Evolutionary conservation across 2,888 invertebrate genomes (phyloP).

Genomic region (Scaptomyza polygonia): DNA sequence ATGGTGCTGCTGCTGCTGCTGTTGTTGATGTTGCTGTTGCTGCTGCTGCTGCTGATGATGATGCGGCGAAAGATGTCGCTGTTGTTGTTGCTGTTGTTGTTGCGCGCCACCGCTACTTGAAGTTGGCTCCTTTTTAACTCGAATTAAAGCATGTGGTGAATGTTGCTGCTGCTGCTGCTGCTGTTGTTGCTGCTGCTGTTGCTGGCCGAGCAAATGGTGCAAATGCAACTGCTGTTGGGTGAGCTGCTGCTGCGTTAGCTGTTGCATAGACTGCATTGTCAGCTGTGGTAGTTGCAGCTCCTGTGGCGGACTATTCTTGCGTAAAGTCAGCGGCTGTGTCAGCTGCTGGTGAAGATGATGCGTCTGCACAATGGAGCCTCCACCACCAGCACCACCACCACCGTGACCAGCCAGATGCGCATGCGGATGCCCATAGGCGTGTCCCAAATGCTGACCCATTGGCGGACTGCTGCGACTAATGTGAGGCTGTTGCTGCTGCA

Average conservation of each 20-base stretch:
- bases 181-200: slow-evolving; percentile 66
- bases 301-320: slow-evolving; percentile 81
- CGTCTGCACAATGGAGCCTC: slow-evolving; percentile 77
- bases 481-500: slow-evolving; percentile 22
- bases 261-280: slow-evolving; percentile 82
- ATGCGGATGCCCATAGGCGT: slow-evolving; percentile 40
- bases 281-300: slow-evolving; percentile 72
- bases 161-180: slow-evolving; percentile 76
- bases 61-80: slow-evolving; percentile 47
- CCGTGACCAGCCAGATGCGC: slow-evolving; percentile 33
- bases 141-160: slow-evolving; percentile 76
- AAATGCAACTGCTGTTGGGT: slow-evolving; percentile 83
- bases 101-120: slow-evolving; percentile 40
- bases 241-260: slow-evolving; percentile 82
- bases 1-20: slow-evolving; percentile 76
- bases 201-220: slow-evolving; percentile 80
- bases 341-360: slow-evolving; percentile 82
- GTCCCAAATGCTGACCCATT: slow-evolving; percentile 55
- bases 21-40: slow-evolving; percentile 73
- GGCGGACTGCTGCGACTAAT: slow-evolving; percentile 62
- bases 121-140: slow-evolving; percentile 82
- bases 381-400: background rate
- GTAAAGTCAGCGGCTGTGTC: slow-evolving; percentile 79
- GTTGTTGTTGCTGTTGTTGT: slow-evolving; percentile 69
- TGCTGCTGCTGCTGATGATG: slow-evolving; percentile 60